Evolutionary conservation across 2,797 vertebrate genomes (phyloP), one percentile per base, ranked within the genome.

Genomic region (Myotis myotis): DNA sequence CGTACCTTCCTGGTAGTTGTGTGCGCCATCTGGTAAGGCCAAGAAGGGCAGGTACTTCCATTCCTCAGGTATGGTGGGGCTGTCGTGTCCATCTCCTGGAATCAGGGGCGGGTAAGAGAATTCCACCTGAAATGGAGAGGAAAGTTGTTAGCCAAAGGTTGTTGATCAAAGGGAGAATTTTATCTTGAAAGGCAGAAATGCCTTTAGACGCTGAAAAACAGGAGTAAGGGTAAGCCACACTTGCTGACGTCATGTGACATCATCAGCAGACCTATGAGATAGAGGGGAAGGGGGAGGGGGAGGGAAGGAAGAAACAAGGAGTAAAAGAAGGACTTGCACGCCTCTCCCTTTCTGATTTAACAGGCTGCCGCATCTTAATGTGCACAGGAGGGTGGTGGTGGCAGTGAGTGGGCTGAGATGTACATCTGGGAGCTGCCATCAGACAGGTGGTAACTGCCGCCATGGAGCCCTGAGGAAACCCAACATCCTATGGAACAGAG

Each of bases 41-140:
- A 99, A 99, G 98, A 99, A 99, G 0, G 99, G 99, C 87, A 99
- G 98, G 86, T 99, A 99, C 96, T 99, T 99, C 99, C 99, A 99
- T 94, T 99, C 99, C 38, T 99, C 99, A 4, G 99, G 99, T 95
- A 99, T 97, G 91, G 98, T 95, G 89, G 98, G 98, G 86, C 99
- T 99, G 97, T 99, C 99, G 10, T 99, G 99, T 78, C 99, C 99
- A 97, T 99, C 99, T 36, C 98, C 98, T 15, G 98, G 98, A 96
- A 99, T 98, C 90, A 99, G 97, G 0, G 99, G 99, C 20, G 99
- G 99, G 97, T 99, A 99, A 2, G 99, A 99, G 97, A 99, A 99
- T 91, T 99, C 99, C 87, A 99, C 99, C 98, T 99, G 87, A 94
- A 91, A 82, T n/a, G 81, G 25, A 66, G 74, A 97, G 79, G 78